A percentile compares a stretch with the other conserved stretches of the same genome.
Evolutionary conservation across 1,140 invertebrate species (phyloP).

Genomic region (Heliothis virescens): DNA sequence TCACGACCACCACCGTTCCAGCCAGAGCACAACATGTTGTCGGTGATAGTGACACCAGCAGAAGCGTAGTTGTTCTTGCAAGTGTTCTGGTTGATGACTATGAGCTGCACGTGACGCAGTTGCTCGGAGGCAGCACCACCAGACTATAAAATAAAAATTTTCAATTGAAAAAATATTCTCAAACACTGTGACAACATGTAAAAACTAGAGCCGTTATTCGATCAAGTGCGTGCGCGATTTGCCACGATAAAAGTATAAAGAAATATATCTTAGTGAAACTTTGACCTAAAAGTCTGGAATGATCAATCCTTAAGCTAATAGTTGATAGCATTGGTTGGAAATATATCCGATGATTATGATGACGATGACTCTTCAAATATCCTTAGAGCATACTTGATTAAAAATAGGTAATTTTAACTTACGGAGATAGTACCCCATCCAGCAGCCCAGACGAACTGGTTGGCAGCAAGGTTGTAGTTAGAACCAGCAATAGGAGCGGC

Average conservation of each 20-base stretch:
- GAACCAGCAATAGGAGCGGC: conserved; percentile 42
- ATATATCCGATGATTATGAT: background rate
- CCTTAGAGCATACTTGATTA: background rate
- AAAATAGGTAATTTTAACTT: conserved; percentile 6
- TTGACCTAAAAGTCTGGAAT: too few species aligned
- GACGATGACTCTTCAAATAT: background rate
- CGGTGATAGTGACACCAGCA: conserved; percentile 53
- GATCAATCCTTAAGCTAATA: too few species aligned
- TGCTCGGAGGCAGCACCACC: conserved; percentile 65
- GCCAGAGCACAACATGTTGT: conserved; percentile 75
- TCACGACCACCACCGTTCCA: conserved; percentile 72
- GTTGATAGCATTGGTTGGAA: too few species aligned
- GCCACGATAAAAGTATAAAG: too few species aligned
- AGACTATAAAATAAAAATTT: conserved; percentile 55
- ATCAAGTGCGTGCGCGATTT: too few species aligned
- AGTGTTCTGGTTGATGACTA: conserved; percentile 63
- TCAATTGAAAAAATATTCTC: background rate
- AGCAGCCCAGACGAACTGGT: conserved; percentile 49
- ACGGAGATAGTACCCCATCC: conserved; percentile 48
- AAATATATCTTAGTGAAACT: too few species aligned
- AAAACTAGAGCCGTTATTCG: too few species aligned
- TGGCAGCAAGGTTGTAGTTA: conserved; percentile 44
- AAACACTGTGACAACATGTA: too few species aligned
- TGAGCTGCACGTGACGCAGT: conserved; percentile 67
- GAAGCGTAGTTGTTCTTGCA: conserved; percentile 50